These are phyloP conservation scores for Himalopsyche phryganea DNA, from an alignment of 1,140 invertebrate genomes.

Conservation along the genomic window DNA sequence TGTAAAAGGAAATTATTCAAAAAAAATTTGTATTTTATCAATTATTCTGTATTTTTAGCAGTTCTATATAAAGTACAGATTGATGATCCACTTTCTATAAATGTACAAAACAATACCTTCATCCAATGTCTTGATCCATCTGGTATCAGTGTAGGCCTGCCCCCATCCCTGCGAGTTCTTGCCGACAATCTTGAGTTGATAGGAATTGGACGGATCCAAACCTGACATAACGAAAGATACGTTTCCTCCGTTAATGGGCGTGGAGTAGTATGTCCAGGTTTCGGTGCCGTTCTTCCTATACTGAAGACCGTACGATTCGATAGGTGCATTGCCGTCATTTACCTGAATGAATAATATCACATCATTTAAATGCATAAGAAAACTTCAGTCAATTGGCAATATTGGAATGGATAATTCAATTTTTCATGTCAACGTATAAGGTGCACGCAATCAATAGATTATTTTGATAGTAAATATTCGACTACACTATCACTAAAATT, in stretches of 20 bases:
- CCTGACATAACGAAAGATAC: slow-evolving; percentile 62
- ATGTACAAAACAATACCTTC: slow-evolving; percentile 41
- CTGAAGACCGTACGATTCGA: slow-evolving; percentile 63
- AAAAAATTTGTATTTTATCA: too few relatives aligned
- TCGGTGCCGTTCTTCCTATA: slow-evolving; percentile 56
- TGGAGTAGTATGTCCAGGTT: slow-evolving; percentile 48
- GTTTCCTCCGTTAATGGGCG: slow-evolving; percentile 56
- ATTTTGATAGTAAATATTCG: too few relatives aligned
- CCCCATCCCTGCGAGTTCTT: slow-evolving; percentile 55
- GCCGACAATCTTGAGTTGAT: slow-evolving; percentile 56
- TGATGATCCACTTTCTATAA: too few relatives aligned
- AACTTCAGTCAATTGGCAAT: too few relatives aligned
- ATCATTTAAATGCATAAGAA: neutral
- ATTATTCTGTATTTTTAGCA: too few relatives aligned
- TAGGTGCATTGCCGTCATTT: slow-evolving; percentile 69
- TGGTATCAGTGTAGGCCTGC: slow-evolving; percentile 48
- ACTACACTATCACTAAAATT: too few relatives aligned
- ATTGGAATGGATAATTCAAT: too few relatives aligned
- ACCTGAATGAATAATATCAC: too few relatives aligned
- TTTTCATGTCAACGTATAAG: too few relatives aligned
- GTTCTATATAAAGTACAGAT: too few relatives aligned
- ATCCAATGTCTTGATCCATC: slow-evolving; percentile 59
- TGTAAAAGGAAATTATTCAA: too few relatives aligned
- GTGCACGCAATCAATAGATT: too few relatives aligned
- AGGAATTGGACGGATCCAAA: slow-evolving; percentile 59